Conservation (phyloP, 30 jellyfish, hydroid and myxozoan species). For the Pelagia noctiluca region DNA sequence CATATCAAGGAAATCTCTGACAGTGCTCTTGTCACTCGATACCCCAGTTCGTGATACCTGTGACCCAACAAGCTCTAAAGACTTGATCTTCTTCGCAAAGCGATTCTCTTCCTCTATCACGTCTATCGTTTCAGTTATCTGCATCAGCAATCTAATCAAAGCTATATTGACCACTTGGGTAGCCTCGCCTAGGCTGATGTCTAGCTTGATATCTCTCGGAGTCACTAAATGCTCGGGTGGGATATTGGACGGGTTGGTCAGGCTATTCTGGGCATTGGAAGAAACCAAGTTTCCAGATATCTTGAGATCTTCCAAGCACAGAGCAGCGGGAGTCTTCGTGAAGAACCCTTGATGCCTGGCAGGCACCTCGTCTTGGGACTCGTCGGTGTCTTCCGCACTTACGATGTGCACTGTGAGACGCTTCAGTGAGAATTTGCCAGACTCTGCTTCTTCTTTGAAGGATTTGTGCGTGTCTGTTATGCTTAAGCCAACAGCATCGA, state of each 20-base stretch:
- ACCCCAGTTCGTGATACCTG: slow-evolving; percentile 20
- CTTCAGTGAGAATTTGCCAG: slow-evolving; percentile 23
- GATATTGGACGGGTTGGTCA: neutral
- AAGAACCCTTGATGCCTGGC: neutral
- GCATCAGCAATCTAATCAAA: slow-evolving; percentile 76
- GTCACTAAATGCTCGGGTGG: neutral
- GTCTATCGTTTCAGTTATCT: slow-evolving; percentile 77
- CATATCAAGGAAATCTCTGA: slow-evolving; percentile 7
- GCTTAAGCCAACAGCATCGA: slow-evolving; percentile 73
- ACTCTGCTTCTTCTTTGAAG: slow-evolving; percentile 5
- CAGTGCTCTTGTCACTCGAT: slow-evolving; percentile 13
- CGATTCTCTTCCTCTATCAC: slow-evolving; percentile 83
- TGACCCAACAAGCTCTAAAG: slow-evolving; percentile 49
- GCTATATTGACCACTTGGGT: slow-evolving; percentile 88
- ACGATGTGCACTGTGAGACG: slow-evolving; percentile 45
- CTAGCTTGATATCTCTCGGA: slow-evolving; percentile 34
- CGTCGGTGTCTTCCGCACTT: slow-evolving; percentile 60
- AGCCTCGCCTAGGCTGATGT: slow-evolving; percentile 12
- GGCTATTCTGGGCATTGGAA: neutral
- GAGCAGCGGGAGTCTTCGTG: slow-evolving; percentile 44
- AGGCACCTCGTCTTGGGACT: slow-evolving; percentile 21
- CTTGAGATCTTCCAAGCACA: slow-evolving; percentile 27
- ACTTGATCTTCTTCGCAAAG: slow-evolving; percentile 82
- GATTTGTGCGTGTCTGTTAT: slow-evolving; percentile 15
- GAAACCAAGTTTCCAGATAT: slow-evolving; percentile 19